phyloP scores from a whole-genome alignment of 2,113 vertebrate species.

The Anoplopoma fimbria region DNA sequence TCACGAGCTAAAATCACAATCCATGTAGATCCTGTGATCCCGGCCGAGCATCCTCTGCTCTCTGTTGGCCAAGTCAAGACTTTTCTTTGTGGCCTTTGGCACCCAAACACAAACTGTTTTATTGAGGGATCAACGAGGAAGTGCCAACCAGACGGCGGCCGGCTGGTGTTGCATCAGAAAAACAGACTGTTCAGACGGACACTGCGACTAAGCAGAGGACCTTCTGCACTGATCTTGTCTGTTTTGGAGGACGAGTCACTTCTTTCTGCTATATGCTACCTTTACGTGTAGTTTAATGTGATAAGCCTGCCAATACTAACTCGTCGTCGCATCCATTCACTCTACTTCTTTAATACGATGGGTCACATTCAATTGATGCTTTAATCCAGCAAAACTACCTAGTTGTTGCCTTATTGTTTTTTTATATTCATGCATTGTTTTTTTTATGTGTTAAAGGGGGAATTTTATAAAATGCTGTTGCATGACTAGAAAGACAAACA shows the following conservation, averaged over 20 bases:
- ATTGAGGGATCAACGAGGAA: conserved; percentile 48
- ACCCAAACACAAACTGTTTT: conserved; percentile 37
- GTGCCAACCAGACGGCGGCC: conserved; percentile 5
- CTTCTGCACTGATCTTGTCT: conserved; percentile 4
- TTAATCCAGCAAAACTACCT: conserved; percentile 54
- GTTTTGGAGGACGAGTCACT: conserved; percentile 19
- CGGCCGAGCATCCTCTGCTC: conserved; percentile 16
- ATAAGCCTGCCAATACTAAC: conserved; percentile 65
- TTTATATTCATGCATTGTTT: conserved; percentile 35
- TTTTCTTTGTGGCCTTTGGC: conserved; percentile 10
- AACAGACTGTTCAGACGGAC: conserved; percentile 42
- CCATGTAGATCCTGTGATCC: not conserved
- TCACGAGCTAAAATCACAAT: not conserved
- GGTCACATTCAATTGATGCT: conserved; percentile 59
- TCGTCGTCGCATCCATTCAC: conserved; percentile 50
- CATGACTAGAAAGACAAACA: conserved; percentile 29
- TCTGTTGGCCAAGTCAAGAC: conserved; percentile 33
- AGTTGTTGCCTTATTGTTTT: conserved; percentile 18
- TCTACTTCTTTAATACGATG: conserved; percentile 52
- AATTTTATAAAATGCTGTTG: conserved; percentile 39
- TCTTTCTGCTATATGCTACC: conserved; percentile 26
- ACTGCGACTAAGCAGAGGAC: conserved; percentile 1
- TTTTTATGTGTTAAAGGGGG: conserved; percentile 31
- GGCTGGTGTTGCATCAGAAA: conserved; percentile 34
- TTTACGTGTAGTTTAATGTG: conserved; percentile 48